Base-by-base conservation (phyloP, 2,888 invertebrate genomes). In the Byasa hedistus region DNA sequence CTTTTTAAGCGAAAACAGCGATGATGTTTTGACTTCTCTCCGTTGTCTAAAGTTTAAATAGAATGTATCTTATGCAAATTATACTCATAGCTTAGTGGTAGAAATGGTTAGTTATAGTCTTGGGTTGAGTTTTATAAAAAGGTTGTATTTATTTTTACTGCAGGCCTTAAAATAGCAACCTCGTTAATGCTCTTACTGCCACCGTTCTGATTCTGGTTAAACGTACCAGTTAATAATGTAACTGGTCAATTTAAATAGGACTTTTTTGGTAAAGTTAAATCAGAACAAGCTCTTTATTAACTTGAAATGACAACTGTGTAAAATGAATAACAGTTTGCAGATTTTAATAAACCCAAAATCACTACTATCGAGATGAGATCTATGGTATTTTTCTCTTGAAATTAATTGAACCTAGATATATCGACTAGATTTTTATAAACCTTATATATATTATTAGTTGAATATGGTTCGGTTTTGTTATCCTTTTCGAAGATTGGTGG, bases 11-110 rank as follows among this genome's bases (percentile, higher is more conserved):
- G 48, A 56, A 63, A 63, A 24, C 48, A 57, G 44, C 27, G 5
- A 63, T 59, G 23, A 59, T 48, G 57, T 63, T 63, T 56, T 63
- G 24, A 57, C 48, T 63, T 21, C 21, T 32, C 27, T 5, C 17
- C 48, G n/a, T 57, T 57, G 48, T 62, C 21, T 17, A 15, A 54
- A 32, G 22, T 61, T 61, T 54, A 54, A 54, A 61, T 61, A 19
- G 39, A 54, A 36, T 21, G 32, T 21, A 61, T 1, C 27, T 21
- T 22, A 52, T 17, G 32, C n/a, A 48, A 48, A 48, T 19, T 48
- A 19, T 48, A 8, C 19, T n/a, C n/a, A n/a, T 48, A 19, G n/a
- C 48, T 48, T 12, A 48, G n/a, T 44, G 44, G 44, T 17, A 36
- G 10, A 36, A 36, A 4, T 36, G 10, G 2, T 39, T 8, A 15